Base-by-base conservation (phyloP, 2,888 invertebrate genomes). In the Trissonchulus sp. region DNA sequence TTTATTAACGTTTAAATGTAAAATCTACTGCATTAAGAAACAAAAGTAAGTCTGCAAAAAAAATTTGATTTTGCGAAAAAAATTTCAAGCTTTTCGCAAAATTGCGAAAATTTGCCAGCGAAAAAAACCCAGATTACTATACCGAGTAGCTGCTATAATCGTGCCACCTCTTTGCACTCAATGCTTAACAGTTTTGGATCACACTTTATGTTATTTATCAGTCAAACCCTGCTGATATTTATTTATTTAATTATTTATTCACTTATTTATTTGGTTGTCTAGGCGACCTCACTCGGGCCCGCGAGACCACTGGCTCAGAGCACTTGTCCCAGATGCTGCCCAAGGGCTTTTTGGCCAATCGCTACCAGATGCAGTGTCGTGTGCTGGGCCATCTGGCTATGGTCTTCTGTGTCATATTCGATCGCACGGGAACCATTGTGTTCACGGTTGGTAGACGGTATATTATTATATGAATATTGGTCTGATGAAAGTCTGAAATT, bases 361-460 rank as follows among this genome's bases (percentile, higher is more conserved):
- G 23, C 8, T 48, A 48, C 23, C 48, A 68, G 33, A 23, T 48
- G 37, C 71, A 74, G 35, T 2, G 72, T 36, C 78, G 92, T 76
- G 94, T 94, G 1, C 88, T 96, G 71, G 98, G 97, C 0, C 99
- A 99, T 85, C 88, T 98, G 75, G 93, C 95, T 0, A 92, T 96
- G n/a, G 96, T 97, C 0, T 99, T 97, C 87, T 99, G 98, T 87
- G 90, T 98, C 35, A 88, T 93, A 33, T 97, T 94, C 86, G 98
- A 99, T 87, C 89, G 92, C 78, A 92, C 93, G 18, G 97, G 97
- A 1, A 89, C 90, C 83, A 95, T 92, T 83, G 91, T 97, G 77
- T 90, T 97, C 79, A 97, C 97, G 0, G 92, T 91, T 86, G 86
- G 88, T 84, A 33, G 15, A 28, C 75, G 28, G 35, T 36, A 33